Evolutionary conservation across 2,113 vertebrate genomes (phyloP).

Genomic region (Psittacus erithacus): DNA sequence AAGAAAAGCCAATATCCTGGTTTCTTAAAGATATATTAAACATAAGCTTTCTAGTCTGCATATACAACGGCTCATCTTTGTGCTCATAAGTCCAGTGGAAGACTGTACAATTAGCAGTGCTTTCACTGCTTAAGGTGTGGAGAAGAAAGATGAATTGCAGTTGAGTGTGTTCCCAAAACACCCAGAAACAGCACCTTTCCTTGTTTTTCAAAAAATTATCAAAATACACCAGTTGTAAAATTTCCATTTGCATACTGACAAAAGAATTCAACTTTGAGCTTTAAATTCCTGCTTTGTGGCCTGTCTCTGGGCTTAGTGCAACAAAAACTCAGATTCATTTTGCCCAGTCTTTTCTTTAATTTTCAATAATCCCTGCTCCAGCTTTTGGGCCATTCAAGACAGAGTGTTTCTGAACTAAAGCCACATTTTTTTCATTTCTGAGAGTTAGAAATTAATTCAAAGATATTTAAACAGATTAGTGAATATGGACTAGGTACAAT

Average conservation of each 20-base stretch:
- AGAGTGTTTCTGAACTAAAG: conserved; percentile 27
- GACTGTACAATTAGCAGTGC: background rate
- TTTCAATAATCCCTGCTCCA: background rate
- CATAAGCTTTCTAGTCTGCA: background rate
- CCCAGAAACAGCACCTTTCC: background rate
- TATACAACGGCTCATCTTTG: background rate
- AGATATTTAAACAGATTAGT: conserved; percentile 5
- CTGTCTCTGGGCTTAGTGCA: background rate
- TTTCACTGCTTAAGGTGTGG: background rate
- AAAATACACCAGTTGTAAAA: background rate
- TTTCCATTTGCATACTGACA: background rate
- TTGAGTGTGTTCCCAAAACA: background rate
- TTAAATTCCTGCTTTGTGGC: background rate
- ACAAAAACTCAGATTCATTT: background rate
- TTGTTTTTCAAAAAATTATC: background rate
- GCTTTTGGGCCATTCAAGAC: background rate
- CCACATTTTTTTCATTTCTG: background rate
- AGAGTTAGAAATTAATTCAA: background rate
- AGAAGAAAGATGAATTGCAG: background rate
- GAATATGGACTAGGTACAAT: background rate
- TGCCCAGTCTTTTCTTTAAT: background rate
- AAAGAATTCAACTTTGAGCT: background rate
- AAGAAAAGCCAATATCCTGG: background rate
- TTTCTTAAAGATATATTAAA: background rate
- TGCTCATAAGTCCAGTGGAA: background rate